Evolutionary conservation across 1,140 invertebrate genomes (phyloP).

Genomic region (Dreissena polymorpha): DNA sequence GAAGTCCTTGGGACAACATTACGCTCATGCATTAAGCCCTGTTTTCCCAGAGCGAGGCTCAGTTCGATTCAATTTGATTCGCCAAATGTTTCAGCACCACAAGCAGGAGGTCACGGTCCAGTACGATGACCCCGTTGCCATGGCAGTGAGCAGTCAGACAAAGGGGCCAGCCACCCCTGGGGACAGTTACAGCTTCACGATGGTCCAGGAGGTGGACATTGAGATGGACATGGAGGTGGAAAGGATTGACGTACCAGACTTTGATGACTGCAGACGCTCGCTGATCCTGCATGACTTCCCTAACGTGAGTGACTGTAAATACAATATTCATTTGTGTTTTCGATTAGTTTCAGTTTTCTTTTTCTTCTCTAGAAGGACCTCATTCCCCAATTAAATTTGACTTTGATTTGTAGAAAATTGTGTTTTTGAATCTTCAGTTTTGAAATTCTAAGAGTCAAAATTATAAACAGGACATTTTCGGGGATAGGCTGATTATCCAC

Average conservation of each 20-base stretch:
- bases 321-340: no score
- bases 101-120: neutral
- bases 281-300: slow-evolving; percentile 95
- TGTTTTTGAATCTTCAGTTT: no score
- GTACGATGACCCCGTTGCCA: neutral
- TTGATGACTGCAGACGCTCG: slow-evolving; percentile 87
- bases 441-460: no score
- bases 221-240: slow-evolving; percentile 88
- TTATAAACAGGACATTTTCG: no score
- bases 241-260: slow-evolving; percentile 90
- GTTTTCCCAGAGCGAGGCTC: no score
- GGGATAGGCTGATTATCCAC: no score
- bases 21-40: no score
- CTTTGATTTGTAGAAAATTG: no score
- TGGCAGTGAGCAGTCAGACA: neutral
- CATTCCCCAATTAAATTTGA: no score
- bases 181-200: slow-evolving; percentile 1
- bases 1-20: no score
- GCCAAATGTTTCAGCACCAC: slow-evolving; percentile 61
- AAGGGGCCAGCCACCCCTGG: neutral
- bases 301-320: slow-evolving; percentile 81
- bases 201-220: slow-evolving; percentile 83
- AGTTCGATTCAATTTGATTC: no score
- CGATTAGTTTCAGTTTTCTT: neutral
- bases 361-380: neutral